Evolutionary conservation across 2,797 vertebrate genomes (phyloP).

Genomic region (Cynodonichthys magdalenae): DNA sequence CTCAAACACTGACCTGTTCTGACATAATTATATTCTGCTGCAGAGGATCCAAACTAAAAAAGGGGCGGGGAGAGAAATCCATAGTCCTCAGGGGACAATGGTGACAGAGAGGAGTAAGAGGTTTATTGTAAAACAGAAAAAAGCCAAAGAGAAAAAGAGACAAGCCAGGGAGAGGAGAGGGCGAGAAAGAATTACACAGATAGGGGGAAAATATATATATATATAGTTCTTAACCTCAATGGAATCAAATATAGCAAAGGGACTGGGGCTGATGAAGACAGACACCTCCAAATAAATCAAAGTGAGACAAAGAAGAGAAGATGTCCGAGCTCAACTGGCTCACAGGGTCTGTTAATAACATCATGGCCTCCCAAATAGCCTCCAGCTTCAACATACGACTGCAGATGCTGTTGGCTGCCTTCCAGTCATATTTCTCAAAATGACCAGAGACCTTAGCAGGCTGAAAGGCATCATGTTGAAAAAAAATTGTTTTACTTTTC

Average conservation of each 20-base stretch:
- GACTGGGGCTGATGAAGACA: conserved; percentile 45
- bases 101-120: conserved; percentile 56
- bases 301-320: conserved; percentile 45
- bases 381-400: conserved; percentile 39
- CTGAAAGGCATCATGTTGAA: conserved; percentile 13
- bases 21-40: conserved; percentile 72
- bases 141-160: too few relatives aligned
- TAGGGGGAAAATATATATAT: conserved; percentile 3
- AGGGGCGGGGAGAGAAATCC: conserved; percentile 58
- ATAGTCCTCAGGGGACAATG: conserved; percentile 55
- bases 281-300: conserved; percentile 53
- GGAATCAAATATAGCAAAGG: conserved; percentile 52
- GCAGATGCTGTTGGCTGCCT: conserved; percentile 25
- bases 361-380: conserved; percentile 44
- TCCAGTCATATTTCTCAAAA: conserved; percentile 28
- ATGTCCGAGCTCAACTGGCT: conserved; percentile 39
- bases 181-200: conserved; percentile 48
- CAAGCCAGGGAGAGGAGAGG: conserved; percentile 32
- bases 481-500: conserved; percentile 8
- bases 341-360: conserved; percentile 54
- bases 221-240: conserved; percentile 45
- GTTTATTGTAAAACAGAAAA: conserved; percentile 57
- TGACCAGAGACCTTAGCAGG: conserved; percentile 23
- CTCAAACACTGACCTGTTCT: conserved; percentile 63
- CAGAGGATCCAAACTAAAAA: conserved; percentile 65